These are phyloP conservation scores for Acanthococcus lagerstroemiae DNA, from an alignment of 2,888 invertebrate genomes.

Conservation along the genomic window DNA sequence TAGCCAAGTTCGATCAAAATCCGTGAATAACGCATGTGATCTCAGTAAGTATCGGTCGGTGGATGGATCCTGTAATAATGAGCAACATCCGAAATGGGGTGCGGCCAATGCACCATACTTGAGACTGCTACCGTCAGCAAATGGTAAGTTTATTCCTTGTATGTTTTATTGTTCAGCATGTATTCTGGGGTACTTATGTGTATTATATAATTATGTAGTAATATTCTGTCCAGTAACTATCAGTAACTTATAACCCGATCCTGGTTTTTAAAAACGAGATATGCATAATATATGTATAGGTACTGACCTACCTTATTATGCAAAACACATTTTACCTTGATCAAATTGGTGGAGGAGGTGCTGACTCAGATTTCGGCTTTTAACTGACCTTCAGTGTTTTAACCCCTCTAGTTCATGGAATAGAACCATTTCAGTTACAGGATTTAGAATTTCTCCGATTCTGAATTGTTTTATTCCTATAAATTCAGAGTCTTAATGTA, in stretches of 20 bases:
- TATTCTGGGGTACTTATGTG: not conserved
- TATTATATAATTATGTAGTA: not conserved
- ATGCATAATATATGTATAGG: no score
- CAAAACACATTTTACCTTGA: no score
- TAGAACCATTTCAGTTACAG: no score
- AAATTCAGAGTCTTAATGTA: no score
- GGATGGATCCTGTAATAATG: slow-evolving; percentile 79
- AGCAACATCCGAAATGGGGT: slow-evolving; percentile 74
- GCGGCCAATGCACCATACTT: slow-evolving; percentile 66
- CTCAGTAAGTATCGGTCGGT: slow-evolving; percentile 59
- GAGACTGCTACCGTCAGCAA: slow-evolving; percentile 53
- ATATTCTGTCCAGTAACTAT: not conserved
- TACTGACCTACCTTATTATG: no score
- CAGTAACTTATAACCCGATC: not conserved
- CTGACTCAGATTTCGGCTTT: no score
- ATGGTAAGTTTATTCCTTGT: not conserved
- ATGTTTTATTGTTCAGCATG: not conserved
- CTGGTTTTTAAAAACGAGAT: no score
- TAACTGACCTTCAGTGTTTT: no score
- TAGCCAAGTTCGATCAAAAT: not conserved
- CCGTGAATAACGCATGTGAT: not conserved
- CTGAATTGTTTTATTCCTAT: no score
- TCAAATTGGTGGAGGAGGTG: no score
- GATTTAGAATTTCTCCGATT: no score
- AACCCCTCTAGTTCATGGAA: no score